phyloP scores from a whole-genome alignment of 2,888 invertebrate species.

The Cephus pulcher region DNA sequence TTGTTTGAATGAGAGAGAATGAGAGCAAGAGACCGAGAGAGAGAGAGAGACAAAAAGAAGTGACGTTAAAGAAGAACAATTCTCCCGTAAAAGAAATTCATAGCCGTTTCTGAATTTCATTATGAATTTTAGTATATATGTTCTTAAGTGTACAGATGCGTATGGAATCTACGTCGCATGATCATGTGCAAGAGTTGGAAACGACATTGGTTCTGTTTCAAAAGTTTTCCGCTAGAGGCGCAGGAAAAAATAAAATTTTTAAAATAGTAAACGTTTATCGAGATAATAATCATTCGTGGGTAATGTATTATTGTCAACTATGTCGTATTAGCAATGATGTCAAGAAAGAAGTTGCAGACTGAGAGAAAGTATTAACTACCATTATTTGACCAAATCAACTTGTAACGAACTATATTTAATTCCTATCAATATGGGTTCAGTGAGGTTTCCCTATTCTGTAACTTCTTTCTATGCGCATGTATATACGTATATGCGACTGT shows the following conservation, averaged over 20 bases:
- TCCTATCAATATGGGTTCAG: neutral
- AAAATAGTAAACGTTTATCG: neutral
- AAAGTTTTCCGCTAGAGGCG: neutral
- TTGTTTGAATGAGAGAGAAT: neutral
- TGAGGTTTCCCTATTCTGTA: conserved; percentile 10
- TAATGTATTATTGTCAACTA: neutral
- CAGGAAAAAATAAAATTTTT: neutral
- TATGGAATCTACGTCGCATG: neutral
- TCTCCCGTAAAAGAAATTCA: neutral
- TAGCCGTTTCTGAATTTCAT: neutral
- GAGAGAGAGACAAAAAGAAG: neutral
- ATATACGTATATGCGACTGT: conserved; percentile 19
- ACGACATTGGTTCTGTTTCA: neutral
- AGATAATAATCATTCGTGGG: neutral
- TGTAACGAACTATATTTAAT: neutral
- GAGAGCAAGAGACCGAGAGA: neutral
- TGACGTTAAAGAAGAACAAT: neutral
- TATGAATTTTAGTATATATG: neutral
- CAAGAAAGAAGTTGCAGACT: neutral
- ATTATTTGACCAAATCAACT: neutral
- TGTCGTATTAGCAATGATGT: neutral
- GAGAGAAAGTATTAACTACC: neutral
- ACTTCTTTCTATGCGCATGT: conserved; percentile 24
- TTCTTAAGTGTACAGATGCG: neutral
- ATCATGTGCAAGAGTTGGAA: neutral